These are phyloP conservation scores for Allolobophora icterica DNA, from an alignment of 2,888 invertebrate genomes.

Conservation along the genomic window DNA sequence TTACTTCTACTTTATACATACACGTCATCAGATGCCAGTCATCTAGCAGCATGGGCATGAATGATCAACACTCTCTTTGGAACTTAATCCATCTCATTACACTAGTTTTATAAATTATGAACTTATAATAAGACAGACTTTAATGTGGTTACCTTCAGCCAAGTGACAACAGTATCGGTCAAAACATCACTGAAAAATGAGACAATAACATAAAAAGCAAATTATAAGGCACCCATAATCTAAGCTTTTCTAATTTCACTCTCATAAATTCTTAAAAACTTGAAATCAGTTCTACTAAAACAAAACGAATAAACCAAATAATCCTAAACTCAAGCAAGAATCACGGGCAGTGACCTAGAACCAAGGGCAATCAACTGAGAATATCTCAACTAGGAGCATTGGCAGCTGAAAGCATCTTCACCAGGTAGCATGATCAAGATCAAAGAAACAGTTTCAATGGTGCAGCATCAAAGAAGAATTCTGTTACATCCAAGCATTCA, in stretches of 20 bases:
- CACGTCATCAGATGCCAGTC: not conserved
- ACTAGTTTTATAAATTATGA: not conserved
- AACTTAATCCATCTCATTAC: not conserved
- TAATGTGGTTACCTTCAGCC: constrained; percentile 31
- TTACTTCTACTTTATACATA: not conserved
- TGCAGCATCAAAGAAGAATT: no score
- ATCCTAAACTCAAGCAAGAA: not conserved
- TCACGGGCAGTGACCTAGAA: not conserved
- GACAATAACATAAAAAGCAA: not conserved
- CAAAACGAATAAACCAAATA: not conserved
- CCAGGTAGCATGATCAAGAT: not conserved
- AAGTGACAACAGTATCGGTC: constrained; percentile 26
- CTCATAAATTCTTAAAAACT: no score
- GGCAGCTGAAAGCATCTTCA: no score
- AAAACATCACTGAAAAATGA: constrained; percentile 31
- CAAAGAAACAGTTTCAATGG: no score
- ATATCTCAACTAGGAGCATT: no score
- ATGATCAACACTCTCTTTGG: not conserved
- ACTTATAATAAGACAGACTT: not conserved
- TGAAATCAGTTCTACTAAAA: not conserved
- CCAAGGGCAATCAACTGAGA: no score
- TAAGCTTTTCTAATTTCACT: no score
- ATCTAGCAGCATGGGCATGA: not conserved
- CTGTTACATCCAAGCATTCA: no score
- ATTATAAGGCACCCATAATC: not conserved